phyloP scores from a whole-genome alignment of 2,113 vertebrate genomes.

The Epinephelus fuscoguttatus region DNA sequence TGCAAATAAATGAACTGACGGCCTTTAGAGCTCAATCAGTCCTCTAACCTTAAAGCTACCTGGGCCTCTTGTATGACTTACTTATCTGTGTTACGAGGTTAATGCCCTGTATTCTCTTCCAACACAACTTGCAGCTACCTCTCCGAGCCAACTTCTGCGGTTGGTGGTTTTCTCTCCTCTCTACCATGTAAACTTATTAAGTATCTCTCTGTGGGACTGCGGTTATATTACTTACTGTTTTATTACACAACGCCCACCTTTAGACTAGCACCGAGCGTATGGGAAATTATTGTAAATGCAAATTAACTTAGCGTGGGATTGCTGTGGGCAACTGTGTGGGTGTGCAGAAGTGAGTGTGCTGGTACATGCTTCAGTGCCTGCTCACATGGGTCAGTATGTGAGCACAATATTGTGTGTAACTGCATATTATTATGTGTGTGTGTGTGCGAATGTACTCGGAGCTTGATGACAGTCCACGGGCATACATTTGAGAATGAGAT shows the following conservation, averaged over 20 bases:
- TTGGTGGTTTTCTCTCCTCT: constrained; percentile 4
- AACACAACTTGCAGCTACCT: constrained; percentile 21
- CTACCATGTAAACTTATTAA: constrained; percentile 48
- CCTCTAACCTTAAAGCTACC: neutral
- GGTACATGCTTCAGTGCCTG: constrained; percentile 2
- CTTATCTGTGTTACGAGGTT: constrained; percentile 26
- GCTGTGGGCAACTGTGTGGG: constrained; percentile 62
- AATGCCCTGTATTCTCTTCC: constrained; percentile 36
- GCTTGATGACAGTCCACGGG: constrained; percentile 2
- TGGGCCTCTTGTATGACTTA: neutral
- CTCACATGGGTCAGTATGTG: constrained; percentile 38
- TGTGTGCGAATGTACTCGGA: neutral
- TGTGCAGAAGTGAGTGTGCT: constrained; percentile 30
- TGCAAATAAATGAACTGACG: neutral
- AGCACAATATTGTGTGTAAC: neutral
- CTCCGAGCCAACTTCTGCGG: neutral
- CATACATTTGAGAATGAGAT: constrained; percentile 46
- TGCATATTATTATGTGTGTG: neutral
- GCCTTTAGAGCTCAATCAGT: constrained; percentile 11
- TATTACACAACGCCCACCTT: constrained; percentile 63
- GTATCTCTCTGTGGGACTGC: constrained; percentile 30
- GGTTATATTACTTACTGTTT: constrained; percentile 66
- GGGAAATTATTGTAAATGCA: constrained; percentile 70
- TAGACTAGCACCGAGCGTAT: constrained; percentile 29
- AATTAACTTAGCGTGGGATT: constrained; percentile 56